phyloP scores from a whole-genome alignment of 1,140 invertebrate species.

The Nasonia longicornis region DNA sequence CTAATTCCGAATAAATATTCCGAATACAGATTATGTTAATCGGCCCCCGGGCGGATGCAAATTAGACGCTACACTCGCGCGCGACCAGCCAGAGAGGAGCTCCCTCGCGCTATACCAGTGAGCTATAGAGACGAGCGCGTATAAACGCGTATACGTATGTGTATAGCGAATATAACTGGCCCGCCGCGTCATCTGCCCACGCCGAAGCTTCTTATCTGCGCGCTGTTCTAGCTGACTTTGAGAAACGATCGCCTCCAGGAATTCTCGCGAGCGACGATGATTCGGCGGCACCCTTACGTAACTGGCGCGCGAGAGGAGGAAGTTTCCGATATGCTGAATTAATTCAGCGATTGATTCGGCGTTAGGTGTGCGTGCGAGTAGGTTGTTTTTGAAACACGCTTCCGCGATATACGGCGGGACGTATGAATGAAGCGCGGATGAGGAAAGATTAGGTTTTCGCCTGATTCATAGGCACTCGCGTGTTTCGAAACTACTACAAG shows the following conservation, averaged over 20 bases:
- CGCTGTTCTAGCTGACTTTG: conserved; percentile 13
- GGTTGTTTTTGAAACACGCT: too few species aligned
- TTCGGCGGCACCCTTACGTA: too few species aligned
- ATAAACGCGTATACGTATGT: neutral
- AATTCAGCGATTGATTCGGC: conserved; percentile 15
- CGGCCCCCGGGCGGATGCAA: conserved; percentile 50
- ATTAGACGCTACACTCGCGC: conserved; percentile 26
- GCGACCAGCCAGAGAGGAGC: neutral
- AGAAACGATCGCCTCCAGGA: conserved; percentile 5
- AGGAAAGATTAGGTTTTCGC: too few species aligned
- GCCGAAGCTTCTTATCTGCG: neutral
- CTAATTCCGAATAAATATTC: conserved; percentile 71
- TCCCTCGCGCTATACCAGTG: neutral
- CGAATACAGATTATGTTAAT: conserved; percentile 70
- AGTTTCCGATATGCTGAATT: conserved; percentile 5
- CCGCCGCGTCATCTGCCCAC: conserved; percentile 6
- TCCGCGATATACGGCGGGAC: too few species aligned
- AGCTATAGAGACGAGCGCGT: neutral
- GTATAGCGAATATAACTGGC: neutral
- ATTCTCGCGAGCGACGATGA: too few species aligned
- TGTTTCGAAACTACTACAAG: too few species aligned
- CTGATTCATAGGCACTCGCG: too few species aligned
- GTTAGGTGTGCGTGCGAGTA: too few species aligned
- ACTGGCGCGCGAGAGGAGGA: neutral
- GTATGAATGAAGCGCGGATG: too few species aligned